A percentile compares a stretch with the other conserved stretches of the same genome.
Conservation (phyloP, 92 coral and sea anemone genomes). For the Palythoa heliodiscus region DNA sequence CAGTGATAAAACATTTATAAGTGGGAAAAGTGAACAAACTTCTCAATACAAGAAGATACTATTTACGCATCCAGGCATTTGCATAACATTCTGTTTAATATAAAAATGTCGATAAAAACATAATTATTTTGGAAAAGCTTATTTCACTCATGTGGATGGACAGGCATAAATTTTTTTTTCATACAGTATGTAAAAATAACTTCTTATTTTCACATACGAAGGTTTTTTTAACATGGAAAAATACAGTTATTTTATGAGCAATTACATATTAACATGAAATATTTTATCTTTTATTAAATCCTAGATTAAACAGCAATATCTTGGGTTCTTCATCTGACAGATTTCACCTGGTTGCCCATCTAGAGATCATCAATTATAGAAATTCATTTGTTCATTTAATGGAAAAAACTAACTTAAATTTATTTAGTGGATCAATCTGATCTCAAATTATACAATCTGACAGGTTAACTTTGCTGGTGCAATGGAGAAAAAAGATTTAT, state of each 20-base stretch:
- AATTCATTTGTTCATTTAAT: background rate
- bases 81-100: too few relatives aligned
- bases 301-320: background rate
- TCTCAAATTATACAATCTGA: conserved; percentile 17
- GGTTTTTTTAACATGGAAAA: too few relatives aligned
- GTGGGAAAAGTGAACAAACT: too few relatives aligned
- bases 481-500: background rate
- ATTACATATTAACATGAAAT: too few relatives aligned
- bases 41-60: too few relatives aligned
- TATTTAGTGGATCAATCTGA: conserved; percentile 8
- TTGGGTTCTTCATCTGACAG: conserved; percentile 6
- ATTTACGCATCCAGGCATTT: too few relatives aligned
- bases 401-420: background rate
- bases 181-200: too few relatives aligned
- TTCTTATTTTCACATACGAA: too few relatives aligned
- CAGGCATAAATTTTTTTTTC: background rate
- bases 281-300: too few relatives aligned
- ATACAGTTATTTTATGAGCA: too few relatives aligned
- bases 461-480: background rate
- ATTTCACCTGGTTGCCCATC: background rate
- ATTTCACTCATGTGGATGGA: background rate
- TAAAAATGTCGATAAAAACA: too few relatives aligned
- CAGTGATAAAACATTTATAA: too few relatives aligned
- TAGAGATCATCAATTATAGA: background rate
- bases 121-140: background rate